Evolutionary conservation across 2,888 invertebrate species (phyloP).

Genomic region (Aricia artaxerxes): DNA sequence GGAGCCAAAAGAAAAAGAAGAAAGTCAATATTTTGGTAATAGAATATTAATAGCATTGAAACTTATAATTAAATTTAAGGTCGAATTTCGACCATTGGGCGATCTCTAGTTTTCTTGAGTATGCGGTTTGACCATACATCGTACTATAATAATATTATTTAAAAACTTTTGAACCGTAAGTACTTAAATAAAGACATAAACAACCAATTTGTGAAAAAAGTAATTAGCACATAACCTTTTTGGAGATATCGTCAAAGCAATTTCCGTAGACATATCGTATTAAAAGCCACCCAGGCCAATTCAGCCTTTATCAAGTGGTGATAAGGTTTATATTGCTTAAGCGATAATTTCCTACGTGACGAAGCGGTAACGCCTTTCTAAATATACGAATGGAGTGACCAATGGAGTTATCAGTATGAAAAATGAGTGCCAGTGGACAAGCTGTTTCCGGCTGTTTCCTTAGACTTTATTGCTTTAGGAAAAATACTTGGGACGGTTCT

Average conservation of each 20-base stretch:
- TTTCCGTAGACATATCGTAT: slow-evolving; percentile 26
- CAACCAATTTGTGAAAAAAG: slow-evolving; percentile 12
- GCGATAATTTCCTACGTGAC: slow-evolving; percentile 37
- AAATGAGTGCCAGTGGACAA: slow-evolving; percentile 8
- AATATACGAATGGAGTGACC: slow-evolving; percentile 39
- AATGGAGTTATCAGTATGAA: slow-evolving; percentile 33
- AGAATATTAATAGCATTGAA: too few species aligned
- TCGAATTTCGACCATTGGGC: too few species aligned
- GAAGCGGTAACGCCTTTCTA: slow-evolving; percentile 37
- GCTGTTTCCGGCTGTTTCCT: neutral
- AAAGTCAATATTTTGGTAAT: too few species aligned
- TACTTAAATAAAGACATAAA: neutral
- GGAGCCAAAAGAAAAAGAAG: too few species aligned
- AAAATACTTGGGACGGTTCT: neutral
- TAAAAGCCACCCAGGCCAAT: neutral
- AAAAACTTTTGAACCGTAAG: too few species aligned
- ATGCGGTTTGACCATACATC: too few species aligned
- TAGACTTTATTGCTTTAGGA: neutral
- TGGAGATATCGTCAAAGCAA: slow-evolving; percentile 31
- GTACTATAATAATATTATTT: too few species aligned
- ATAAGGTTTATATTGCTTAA: neutral
- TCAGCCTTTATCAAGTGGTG: neutral
- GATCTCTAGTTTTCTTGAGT: too few species aligned
- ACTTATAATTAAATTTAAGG: too few species aligned
- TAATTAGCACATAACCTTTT: slow-evolving; percentile 25